These are phyloP conservation scores for Micrasema minimum DNA, from an alignment of 1,140 invertebrate species.

Conservation along the genomic window DNA sequence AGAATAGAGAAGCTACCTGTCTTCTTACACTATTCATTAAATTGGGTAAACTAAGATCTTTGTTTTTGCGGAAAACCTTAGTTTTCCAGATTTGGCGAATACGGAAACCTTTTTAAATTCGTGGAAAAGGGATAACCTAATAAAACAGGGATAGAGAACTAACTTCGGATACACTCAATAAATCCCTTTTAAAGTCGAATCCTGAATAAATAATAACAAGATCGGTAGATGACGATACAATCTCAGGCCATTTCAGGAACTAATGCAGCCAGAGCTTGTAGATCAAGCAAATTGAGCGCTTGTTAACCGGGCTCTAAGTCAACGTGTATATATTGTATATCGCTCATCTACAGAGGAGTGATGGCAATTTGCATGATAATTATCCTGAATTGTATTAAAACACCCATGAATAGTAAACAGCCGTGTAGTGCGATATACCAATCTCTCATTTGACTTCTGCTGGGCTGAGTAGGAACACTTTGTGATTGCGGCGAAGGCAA, in stretches of 20 bases:
- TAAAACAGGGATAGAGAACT: conserved; percentile 41
- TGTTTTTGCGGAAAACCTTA: conserved; percentile 21
- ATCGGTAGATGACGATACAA: background rate
- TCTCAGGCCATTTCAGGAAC: background rate
- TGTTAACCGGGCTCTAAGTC: background rate
- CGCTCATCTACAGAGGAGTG: conserved; percentile 17
- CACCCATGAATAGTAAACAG: conserved; percentile 34
- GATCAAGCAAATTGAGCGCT: conserved; percentile 15
- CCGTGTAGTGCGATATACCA: conserved; percentile 1
- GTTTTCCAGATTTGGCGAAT: background rate
- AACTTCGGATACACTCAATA: conserved; percentile 45
- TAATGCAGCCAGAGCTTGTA: background rate
- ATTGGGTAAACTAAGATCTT: background rate
- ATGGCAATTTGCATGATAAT: conserved; percentile 41
- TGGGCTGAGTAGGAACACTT: background rate
- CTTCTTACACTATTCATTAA: conserved; percentile 29
- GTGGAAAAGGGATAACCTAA: conserved; percentile 47
- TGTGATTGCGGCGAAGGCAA: background rate
- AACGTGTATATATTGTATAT: background rate
- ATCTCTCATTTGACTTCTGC: conserved; percentile 24
- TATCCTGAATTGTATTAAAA: conserved; percentile 39
- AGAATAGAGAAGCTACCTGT: too few species aligned
- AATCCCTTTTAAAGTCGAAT: conserved; percentile 49
- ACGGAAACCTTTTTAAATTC: conserved; percentile 22
- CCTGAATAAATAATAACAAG: conserved; percentile 50